Evolutionary conservation across 2,113 vertebrate genomes (phyloP), one percentile per base, ranked within the genome.

Genomic region (Hemichromis elongatus): DNA sequence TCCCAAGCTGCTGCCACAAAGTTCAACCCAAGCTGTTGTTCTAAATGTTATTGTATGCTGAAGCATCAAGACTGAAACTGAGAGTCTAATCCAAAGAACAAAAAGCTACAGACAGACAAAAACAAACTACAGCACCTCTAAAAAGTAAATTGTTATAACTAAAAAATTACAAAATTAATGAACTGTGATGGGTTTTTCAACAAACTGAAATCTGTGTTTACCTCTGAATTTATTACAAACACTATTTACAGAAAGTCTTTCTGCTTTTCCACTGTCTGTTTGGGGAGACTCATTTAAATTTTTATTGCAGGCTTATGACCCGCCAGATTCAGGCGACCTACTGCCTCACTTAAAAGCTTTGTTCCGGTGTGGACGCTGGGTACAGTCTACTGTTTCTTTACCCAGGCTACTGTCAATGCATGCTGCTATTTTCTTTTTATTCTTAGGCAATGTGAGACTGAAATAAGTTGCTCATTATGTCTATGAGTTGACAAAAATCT

Each of bases 301-400:
- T 91, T 92, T 85, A 90, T 91, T 91, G 85, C 89, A 82, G 78
- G 85, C 86, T 89, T 91, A 89, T 83, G 89, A 92, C 83, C 82
- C 83, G 84, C 89, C 80, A 90, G 82, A 89, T 90, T 87, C 89
- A 73, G 56, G 56, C 84, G 82, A 79, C 54, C 37, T n/a, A 68
- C 82, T 66, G 87, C 55, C 59, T 90, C 87, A 66, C 70, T 85
- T 88, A 77, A 63, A 90, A 88, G 82, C 78, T 79, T 56, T 75
- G 53, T 70, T 84, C 18, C 0, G 3, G 37, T 88, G 82, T 89
- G 84, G 85, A 84, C 57, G 55, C 61, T 73, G 70, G 82, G 81
- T 78, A 52, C 50, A 81, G 81, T 86, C 91, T 70, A 83, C 85
- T 90, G 55, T 75, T 90, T 86, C 75, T 83, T 91, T 75, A 68